Evolutionary conservation across 2,888 invertebrate species (phyloP).

Genomic region (Dorcus parallelipipedus): DNA sequence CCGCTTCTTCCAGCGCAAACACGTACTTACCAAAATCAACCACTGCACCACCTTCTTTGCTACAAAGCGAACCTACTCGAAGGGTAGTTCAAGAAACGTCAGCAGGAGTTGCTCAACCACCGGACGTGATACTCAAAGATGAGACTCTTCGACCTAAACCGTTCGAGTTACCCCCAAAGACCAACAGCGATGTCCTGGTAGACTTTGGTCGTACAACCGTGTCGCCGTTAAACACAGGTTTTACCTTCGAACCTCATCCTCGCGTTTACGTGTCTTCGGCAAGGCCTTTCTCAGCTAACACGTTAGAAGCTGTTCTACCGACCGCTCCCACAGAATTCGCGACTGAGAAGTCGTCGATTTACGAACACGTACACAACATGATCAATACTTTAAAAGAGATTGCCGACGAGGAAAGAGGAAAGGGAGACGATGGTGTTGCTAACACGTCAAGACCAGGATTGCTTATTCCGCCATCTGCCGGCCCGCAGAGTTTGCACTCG

Average conservation of each 20-base stretch:
- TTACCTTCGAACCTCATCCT: no score
- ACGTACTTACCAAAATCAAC: slow-evolving; percentile 20
- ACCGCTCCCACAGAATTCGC: slow-evolving; percentile 34
- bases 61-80: background rate
- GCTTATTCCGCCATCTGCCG: slow-evolving; percentile 69
- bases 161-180: slow-evolving; percentile 13
- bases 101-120: slow-evolving; percentile 8
- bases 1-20: slow-evolving; percentile 4
- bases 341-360: slow-evolving; percentile 53
- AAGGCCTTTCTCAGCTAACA: slow-evolving; percentile 35
- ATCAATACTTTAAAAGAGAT: slow-evolving; percentile 64
- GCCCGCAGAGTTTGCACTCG: slow-evolving; percentile 74
- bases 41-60: background rate
- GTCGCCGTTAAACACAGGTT: background rate
- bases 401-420: slow-evolving; percentile 48
- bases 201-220: background rate
- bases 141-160: slow-evolving; percentile 15
- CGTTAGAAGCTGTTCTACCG: slow-evolving; percentile 13
- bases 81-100: background rate
- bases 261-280: slow-evolving; percentile 38
- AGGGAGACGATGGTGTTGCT: slow-evolving; percentile 51
- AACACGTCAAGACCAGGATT: slow-evolving; percentile 58
- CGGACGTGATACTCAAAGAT: slow-evolving; percentile 3
- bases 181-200: background rate
- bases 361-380: slow-evolving; percentile 57